Percentiles rank a stretch among this genome's conserved stretches.
phyloP scores from a whole-genome alignment of 2,888 invertebrate species.

The Melanostoma scalare region DNA sequence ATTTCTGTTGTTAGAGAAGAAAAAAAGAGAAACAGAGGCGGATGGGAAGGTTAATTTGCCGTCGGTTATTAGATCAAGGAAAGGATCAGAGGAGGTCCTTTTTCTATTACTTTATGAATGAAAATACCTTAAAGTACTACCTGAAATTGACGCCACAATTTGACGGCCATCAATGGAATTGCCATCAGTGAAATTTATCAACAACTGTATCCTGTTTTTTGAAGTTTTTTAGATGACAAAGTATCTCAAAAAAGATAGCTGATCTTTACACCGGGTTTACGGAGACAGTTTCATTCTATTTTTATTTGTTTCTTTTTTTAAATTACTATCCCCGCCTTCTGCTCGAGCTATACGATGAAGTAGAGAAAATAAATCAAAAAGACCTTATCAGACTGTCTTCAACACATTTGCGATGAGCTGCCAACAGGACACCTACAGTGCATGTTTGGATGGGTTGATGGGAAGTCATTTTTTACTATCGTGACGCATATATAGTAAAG shows the following conservation, averaged over 20 bases:
- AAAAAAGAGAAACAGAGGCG: conserved; percentile 28
- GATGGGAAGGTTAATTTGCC: conserved; percentile 50
- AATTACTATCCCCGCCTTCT: not conserved
- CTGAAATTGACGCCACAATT: conserved; percentile 23
- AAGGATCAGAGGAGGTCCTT: conserved; percentile 11
- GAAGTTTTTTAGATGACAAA: conserved; percentile 31
- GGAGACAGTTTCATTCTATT: conserved; percentile 30
- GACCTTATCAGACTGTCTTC: conserved; percentile 3
- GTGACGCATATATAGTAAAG: not conserved
- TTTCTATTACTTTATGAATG: conserved; percentile 44
- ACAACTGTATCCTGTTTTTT: conserved; percentile 14
- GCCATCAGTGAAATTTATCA: conserved; percentile 4
- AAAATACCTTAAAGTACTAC: not conserved
- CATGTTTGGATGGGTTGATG: conserved; percentile 13
- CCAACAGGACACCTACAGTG: conserved; percentile 30
- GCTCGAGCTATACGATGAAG: conserved; percentile 19
- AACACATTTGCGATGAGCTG: conserved; percentile 9
- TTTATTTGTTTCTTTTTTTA: not conserved
- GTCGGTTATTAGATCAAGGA: conserved; percentile 38
- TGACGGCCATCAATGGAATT: conserved; percentile 1
- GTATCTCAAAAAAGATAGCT: conserved; percentile 15
- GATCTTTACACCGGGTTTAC: conserved; percentile 32
- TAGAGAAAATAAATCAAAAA: conserved; percentile 39
- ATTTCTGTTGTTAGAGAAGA: not conserved
- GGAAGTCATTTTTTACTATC: not conserved